These are phyloP conservation scores for Bucco capensis DNA, from an alignment of 2,113 vertebrate genomes.

Conservation along the genomic window DNA sequence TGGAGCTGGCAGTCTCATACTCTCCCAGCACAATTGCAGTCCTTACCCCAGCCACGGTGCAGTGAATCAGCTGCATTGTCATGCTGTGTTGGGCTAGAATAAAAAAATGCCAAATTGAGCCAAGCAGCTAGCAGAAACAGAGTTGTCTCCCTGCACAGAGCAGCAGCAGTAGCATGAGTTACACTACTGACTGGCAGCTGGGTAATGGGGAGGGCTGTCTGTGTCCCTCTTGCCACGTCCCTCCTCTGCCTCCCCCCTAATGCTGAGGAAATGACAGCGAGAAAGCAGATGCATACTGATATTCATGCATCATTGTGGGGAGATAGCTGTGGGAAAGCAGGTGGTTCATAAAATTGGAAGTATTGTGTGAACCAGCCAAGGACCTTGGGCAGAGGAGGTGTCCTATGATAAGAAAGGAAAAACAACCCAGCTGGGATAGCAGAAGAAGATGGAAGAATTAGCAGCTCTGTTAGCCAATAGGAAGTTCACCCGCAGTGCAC, in stretches of 20 bases:
- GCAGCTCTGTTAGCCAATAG: too few relatives aligned
- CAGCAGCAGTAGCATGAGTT: not conserved
- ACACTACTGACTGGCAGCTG: not conserved
- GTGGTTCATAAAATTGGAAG: too few relatives aligned
- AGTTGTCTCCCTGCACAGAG: not conserved
- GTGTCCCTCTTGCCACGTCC: not conserved
- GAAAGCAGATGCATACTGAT: not conserved
- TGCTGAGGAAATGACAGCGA: not conserved
- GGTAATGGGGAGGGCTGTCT: not conserved
- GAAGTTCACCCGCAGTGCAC: too few relatives aligned
- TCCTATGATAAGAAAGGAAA: too few relatives aligned
- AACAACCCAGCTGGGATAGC: too few relatives aligned
- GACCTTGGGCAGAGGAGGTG: too few relatives aligned
- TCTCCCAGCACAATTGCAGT: not conserved
- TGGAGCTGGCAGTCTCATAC: not conserved
- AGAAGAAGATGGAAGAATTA: too few relatives aligned
- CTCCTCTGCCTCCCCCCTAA: not conserved
- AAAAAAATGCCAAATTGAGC: not conserved
- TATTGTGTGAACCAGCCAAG: too few relatives aligned
- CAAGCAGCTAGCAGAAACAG: not conserved
- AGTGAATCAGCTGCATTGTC: conserved; percentile 33
- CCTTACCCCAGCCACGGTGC: not conserved
- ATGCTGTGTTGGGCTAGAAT: not conserved
- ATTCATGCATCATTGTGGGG: not conserved
- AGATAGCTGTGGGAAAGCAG: too few relatives aligned